Base-by-base conservation (phyloP, 2,797 vertebrate genomes). In the Ceryle rudis region DNA sequence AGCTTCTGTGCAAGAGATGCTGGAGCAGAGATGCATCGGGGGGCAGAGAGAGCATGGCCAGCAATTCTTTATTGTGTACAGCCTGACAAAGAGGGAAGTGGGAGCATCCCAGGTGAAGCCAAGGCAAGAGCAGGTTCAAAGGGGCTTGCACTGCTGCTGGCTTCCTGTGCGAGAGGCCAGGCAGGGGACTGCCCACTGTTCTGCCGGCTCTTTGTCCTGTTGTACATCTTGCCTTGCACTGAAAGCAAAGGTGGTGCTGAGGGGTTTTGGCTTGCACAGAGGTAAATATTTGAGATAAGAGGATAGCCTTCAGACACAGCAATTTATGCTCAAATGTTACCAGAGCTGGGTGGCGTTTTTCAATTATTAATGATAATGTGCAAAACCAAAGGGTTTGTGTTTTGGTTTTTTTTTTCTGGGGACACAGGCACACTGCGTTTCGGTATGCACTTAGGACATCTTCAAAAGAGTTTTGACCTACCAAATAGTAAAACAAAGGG, bases 51-150 rank as follows among this genome's bases (percentile, higher is more conserved):
- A 84, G 41, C 4, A 13, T 14, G 28, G 11, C 5, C n/a, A 54
- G 65, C 29, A 65, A 2, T 7, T 42, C 54, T 8, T 9, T 20
- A 44, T 19, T 0, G 0, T 1, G 29, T 6, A 5, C 22, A 14
- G 35, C 54, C 73, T 60, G 60, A 55, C 17, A 22, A 10, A 1
- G 5, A 7, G 41, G 39, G 33, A 74, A 46, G 29, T 18, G 54
- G 46, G 18, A 51, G 15, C 17, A 6, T 21, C 26, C 25, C 17
- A 5, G 39, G 47, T 15, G 42, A 39, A 65, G 31, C 23, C 25
- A 28, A 41, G 35, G 67, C 33, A 23, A 20, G 47, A 46, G 52
- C 51, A 81, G 71, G 37, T 4, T 79, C 47, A 4, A 13, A 3
- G 37, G 31, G 14, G 9, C 17, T 64, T 25, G 39, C 47, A 7